A percentile compares a stretch with the other conserved stretches of the same genome.
Conservation (phyloP, 2,888 invertebrate species). For the Euzophera pinguis region DNA sequence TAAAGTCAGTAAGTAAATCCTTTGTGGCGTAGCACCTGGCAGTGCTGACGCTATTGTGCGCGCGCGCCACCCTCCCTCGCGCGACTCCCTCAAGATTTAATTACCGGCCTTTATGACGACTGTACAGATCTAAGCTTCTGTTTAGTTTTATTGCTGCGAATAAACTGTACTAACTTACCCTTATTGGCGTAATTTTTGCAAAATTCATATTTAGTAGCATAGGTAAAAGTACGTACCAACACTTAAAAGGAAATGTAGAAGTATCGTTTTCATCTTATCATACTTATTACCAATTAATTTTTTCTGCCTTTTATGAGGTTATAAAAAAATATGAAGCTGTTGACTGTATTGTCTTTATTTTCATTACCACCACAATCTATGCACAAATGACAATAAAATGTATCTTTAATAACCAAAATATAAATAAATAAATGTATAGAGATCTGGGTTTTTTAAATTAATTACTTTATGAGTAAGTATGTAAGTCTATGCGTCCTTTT, state of each 20-base stretch:
- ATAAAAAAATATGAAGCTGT: too few relatives aligned
- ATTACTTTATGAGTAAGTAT: background rate
- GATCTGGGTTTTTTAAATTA: background rate
- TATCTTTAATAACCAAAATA: too few relatives aligned
- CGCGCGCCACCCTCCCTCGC: slow-evolving; percentile 32
- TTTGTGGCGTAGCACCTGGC: slow-evolving; percentile 50
- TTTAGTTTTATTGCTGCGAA: slow-evolving; percentile 42
- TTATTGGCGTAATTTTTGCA: too few relatives aligned
- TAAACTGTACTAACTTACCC: background rate
- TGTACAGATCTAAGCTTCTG: slow-evolving; percentile 33
- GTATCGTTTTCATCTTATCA: too few relatives aligned
- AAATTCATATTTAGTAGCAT: too few relatives aligned
- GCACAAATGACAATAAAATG: too few relatives aligned
- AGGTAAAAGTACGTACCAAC: too few relatives aligned
- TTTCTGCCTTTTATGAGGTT: too few relatives aligned
- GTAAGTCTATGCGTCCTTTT: slow-evolving; percentile 20
- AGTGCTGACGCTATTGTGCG: slow-evolving; percentile 33
- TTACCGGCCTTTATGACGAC: slow-evolving; percentile 51
- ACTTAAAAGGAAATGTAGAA: too few relatives aligned
- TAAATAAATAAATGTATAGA: background rate
- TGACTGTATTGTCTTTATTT: too few relatives aligned
- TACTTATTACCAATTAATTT: too few relatives aligned
- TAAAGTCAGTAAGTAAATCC: slow-evolving; percentile 46
- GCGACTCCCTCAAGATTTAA: slow-evolving; percentile 57
- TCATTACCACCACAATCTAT: too few relatives aligned